A percentile compares a stretch with the other conserved stretches of the same genome.
phyloP scores from a whole-genome alignment of 2,888 invertebrate species.

The Apamea anceps region DNA sequence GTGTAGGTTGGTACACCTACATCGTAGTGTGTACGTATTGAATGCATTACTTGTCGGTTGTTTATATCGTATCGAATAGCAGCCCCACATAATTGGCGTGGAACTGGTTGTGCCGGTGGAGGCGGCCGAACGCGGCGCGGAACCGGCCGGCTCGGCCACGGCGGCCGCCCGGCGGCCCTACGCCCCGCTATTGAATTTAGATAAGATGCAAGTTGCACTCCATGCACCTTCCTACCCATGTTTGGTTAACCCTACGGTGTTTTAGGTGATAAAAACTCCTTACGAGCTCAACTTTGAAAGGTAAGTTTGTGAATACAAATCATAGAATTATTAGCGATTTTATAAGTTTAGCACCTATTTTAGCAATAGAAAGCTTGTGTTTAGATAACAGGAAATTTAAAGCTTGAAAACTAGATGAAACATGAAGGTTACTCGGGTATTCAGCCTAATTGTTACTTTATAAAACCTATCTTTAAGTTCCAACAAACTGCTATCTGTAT shows the following conservation, averaged over 20 bases:
- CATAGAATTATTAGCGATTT: not conserved
- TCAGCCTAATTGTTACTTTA: not conserved
- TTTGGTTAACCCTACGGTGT: conserved; percentile 17
- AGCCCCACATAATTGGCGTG: conserved; percentile 69
- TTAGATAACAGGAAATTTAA: not conserved
- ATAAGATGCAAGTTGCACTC: conserved; percentile 73
- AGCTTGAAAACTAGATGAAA: not conserved
- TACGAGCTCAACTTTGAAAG: conserved; percentile 6
- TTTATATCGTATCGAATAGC: conserved; percentile 74
- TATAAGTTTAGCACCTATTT: not conserved
- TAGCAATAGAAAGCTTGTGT: not conserved
- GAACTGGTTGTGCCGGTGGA: conserved; percentile 74
- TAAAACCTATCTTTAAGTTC: not conserved
- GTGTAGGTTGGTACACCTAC: conserved; percentile 62
- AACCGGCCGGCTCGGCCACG: conserved; percentile 75
- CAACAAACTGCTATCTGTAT: not conserved
- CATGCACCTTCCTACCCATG: conserved; percentile 42
- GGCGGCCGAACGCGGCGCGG: conserved; percentile 59
- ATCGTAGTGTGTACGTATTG: conserved; percentile 64
- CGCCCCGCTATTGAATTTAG: conserved; percentile 76
- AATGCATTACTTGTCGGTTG: conserved; percentile 75
- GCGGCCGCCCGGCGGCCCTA: conserved; percentile 58
- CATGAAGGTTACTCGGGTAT: too few relatives aligned
- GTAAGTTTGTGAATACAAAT: not conserved
- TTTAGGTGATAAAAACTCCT: conserved; percentile 25